Evolutionary conservation across 1,140 invertebrate species (phyloP).

Genomic region (Bursaphelenchus mucronatus): DNA sequence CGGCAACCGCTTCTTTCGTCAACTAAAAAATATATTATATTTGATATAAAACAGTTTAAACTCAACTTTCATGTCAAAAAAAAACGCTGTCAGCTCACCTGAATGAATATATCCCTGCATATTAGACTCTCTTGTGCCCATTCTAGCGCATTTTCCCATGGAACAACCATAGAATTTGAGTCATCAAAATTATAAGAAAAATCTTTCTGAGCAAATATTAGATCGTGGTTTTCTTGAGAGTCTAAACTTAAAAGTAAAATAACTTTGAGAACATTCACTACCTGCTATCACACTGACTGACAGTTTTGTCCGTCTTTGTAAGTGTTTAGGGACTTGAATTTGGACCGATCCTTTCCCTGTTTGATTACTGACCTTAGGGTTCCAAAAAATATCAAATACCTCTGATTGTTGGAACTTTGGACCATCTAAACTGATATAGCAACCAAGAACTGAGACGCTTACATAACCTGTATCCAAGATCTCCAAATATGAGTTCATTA

Average conservation of each 20-base stretch:
- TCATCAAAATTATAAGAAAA: slow-evolving; percentile 13
- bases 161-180: slow-evolving; percentile 22
- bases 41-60: background rate
- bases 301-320: slow-evolving; percentile 27
- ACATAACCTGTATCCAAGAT: slow-evolving; percentile 47
- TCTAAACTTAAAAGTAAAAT: slow-evolving; percentile 25
- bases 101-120: slow-evolving; percentile 40
- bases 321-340: slow-evolving; percentile 34
- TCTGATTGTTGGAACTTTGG: slow-evolving; percentile 37
- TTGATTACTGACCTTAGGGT: slow-evolving; percentile 12
- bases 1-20: slow-evolving; percentile 9
- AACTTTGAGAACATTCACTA: slow-evolving; percentile 1
- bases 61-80: too few relatives aligned
- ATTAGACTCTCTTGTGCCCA: slow-evolving; percentile 44
- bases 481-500: slow-evolving; percentile 39
- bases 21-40: slow-evolving; percentile 21
- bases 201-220: slow-evolving; percentile 10
- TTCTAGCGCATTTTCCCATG: slow-evolving; percentile 39
- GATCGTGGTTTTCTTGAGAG: slow-evolving; percentile 14
- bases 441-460: slow-evolving; percentile 9
- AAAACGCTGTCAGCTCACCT: slow-evolving; percentile 18
- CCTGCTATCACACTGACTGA: slow-evolving; percentile 18
- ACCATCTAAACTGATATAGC: slow-evolving; percentile 23
- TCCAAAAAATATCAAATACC: slow-evolving; percentile 42
- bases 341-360: slow-evolving; percentile 11